These are phyloP conservation scores for Pseudomyrmex dendroicus DNA, from an alignment of 1,140 invertebrate genomes.

Conservation along the genomic window DNA sequence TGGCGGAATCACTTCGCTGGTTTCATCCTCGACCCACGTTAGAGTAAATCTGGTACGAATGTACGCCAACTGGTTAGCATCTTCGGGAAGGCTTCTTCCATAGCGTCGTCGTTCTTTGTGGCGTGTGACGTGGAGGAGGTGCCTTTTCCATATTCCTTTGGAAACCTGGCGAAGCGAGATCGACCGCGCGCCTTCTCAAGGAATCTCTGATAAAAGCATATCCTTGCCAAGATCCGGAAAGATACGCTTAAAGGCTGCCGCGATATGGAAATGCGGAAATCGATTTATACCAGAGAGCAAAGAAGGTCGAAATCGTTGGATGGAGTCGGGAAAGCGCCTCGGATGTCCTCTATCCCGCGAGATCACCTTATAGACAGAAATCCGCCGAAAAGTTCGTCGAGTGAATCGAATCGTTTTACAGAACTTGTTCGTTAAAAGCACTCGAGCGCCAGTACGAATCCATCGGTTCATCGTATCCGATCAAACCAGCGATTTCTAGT, in stretches of 20 bases:
- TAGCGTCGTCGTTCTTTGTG: conserved; percentile 53
- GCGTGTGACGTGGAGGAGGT: conserved; percentile 31
- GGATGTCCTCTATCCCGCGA: conserved; percentile 44
- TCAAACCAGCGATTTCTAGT: conserved; percentile 6
- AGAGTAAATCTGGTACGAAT: conserved; percentile 30
- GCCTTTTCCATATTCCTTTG: conserved; percentile 61
- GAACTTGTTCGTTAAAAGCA: conserved; percentile 53
- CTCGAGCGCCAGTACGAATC: conserved; percentile 40
- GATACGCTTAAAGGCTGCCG: conserved; percentile 66
- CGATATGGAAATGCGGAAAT: conserved; percentile 66
- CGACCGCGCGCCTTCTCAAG: conserved; percentile 42
- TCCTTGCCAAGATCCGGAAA: conserved; percentile 64
- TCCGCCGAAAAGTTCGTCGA: conserved; percentile 27
- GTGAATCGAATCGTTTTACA: conserved; percentile 47
- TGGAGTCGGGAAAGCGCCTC: conserved; percentile 34
- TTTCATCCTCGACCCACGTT: conserved; percentile 23
- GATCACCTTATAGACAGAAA: conserved; percentile 34
- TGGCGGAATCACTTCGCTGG: conserved; percentile 27
- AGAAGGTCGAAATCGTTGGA: conserved; percentile 58
- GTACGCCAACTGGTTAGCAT: conserved; percentile 42
- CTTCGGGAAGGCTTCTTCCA: not conserved
- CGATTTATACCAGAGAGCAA: conserved; percentile 60
- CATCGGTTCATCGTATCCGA: not conserved
- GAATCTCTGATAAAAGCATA: conserved; percentile 72
- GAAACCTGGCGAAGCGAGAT: conserved; percentile 29